Percentiles rank a stretch among this genome's conserved stretches.
Evolutionary conservation across 2,888 invertebrate species (phyloP).

Genomic region (Volucella inanis): DNA sequence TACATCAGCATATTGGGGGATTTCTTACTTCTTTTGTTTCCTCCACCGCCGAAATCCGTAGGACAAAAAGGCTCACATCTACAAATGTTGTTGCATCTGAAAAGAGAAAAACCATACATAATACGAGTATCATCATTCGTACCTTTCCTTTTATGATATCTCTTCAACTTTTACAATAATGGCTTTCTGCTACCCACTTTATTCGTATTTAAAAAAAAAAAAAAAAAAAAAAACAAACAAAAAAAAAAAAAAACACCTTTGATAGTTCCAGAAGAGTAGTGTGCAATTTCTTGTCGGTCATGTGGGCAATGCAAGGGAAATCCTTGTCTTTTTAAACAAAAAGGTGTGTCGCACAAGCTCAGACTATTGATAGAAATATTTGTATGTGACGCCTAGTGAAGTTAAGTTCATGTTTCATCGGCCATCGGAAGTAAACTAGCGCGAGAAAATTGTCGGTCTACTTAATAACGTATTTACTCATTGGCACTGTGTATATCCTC

Average conservation of each 20-base stretch:
- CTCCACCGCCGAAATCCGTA: conserved; percentile 86
- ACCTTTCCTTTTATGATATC: conserved; percentile 7
- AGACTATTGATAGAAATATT: conserved; percentile 33
- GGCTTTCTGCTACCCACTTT: neutral
- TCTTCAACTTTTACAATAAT: conserved; percentile 56
- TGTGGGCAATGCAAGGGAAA: conserved; percentile 1
- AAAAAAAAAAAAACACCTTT: neutral
- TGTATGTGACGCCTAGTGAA: conserved; percentile 18
- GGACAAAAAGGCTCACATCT: conserved; percentile 85
- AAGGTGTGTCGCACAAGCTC: conserved; percentile 57
- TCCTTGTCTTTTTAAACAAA: conserved; percentile 38
- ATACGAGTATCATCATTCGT: conserved; percentile 3
- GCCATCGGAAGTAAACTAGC: conserved; percentile 59
- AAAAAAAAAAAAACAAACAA: neutral
- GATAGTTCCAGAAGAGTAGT: conserved; percentile 3
- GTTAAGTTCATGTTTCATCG: neutral
- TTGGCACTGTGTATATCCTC: conserved; percentile 18
- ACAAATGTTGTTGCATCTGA: conserved; percentile 69
- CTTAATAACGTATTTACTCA: conserved; percentile 29
- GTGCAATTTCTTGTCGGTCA: neutral
- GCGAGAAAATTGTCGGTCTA: conserved; percentile 14
- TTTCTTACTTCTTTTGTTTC: conserved; percentile 86
- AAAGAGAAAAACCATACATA: conserved; percentile 12
- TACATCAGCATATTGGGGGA: conserved; percentile 42
- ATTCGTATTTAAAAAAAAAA: neutral